Percentiles rank a stretch among this genome's conserved stretches.
Conservation (phyloP, 2,888 invertebrate genomes). For the Tenthredo distinguenda region DNA sequence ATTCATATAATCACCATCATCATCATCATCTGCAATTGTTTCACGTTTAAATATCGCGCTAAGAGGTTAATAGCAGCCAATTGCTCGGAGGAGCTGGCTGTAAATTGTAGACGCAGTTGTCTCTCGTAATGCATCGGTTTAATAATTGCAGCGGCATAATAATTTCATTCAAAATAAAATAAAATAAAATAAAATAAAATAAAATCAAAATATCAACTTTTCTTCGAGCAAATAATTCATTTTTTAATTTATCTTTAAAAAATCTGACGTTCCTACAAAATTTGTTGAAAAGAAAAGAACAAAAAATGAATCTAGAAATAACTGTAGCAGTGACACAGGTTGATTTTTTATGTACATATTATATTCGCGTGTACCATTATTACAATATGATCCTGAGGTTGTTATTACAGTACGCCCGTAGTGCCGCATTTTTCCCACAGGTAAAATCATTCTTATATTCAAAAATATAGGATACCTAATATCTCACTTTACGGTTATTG, state of each 20-base stretch:
- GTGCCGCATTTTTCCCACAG: neutral
- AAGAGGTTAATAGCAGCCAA: slow-evolving; percentile 17
- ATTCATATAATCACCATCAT: neutral
- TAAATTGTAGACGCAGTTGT: neutral
- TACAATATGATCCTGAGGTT: neutral
- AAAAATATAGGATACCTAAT: neutral
- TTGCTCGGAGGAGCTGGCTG: neutral
- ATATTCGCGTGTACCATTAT: neutral
- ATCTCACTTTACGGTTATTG: neutral
- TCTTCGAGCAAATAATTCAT: neutral
- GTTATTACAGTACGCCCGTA: neutral
- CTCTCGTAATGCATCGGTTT: neutral
- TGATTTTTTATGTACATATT: neutral
- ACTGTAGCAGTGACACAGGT: neutral
- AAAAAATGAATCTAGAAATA: neutral
- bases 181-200: neutral
- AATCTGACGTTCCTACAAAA: no score
- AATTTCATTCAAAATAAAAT: neutral
- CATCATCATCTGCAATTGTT: neutral
- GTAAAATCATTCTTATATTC: neutral
- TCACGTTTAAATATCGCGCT: neutral
- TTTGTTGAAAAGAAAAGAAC: no score
- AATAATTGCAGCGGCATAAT: neutral
- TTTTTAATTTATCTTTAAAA: neutral
- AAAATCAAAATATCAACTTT: neutral